phyloP scores from a whole-genome alignment of 1,140 invertebrate species.

The Pollicipes pollicipes region DNA sequence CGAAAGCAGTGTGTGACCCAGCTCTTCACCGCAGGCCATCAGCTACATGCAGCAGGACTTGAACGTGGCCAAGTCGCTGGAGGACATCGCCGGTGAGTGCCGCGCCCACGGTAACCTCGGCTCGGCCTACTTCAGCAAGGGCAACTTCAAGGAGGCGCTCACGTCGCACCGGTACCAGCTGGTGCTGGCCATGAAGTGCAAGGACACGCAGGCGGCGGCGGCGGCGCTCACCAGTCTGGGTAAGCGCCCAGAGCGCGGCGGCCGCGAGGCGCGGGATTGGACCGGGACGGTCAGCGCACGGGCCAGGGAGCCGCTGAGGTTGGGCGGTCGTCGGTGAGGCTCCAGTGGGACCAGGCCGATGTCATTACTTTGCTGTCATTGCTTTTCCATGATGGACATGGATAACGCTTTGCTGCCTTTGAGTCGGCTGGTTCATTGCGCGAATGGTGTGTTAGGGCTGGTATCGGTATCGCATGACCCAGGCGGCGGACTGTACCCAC shows the following conservation, averaged over 20 bases:
- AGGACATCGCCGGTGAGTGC: slow-evolving; percentile 72
- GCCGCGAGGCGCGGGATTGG: neutral
- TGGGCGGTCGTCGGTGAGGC: too few species aligned
- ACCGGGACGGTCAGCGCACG: too few species aligned
- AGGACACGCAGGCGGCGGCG: slow-evolving; percentile 41
- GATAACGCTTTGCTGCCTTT: too few species aligned
- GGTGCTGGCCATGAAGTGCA: slow-evolving; percentile 89
- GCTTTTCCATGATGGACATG: too few species aligned
- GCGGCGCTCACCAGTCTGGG: slow-evolving; percentile 71
- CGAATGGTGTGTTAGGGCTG: too few species aligned
- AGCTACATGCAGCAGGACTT: slow-evolving; percentile 94
- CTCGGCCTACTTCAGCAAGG: slow-evolving; percentile 87
- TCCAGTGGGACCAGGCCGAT: too few species aligned
- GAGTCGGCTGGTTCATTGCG: too few species aligned
- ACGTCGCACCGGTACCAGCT: slow-evolving; percentile 86
- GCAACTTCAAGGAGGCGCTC: slow-evolving; percentile 82
- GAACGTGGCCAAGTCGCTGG: slow-evolving; percentile 55
- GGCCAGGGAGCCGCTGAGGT: too few species aligned
- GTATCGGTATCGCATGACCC: too few species aligned
- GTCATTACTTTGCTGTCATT: too few species aligned
- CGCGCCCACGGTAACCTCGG: slow-evolving; percentile 75
- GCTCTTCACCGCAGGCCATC: slow-evolving; percentile 31
- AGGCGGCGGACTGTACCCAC: too few species aligned
- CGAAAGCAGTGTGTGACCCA: too few species aligned
- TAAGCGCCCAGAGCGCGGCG: slow-evolving; percentile 18